phyloP scores from a whole-genome alignment of 2,113 vertebrate genomes.

The Dasyornis broadbenti region DNA sequence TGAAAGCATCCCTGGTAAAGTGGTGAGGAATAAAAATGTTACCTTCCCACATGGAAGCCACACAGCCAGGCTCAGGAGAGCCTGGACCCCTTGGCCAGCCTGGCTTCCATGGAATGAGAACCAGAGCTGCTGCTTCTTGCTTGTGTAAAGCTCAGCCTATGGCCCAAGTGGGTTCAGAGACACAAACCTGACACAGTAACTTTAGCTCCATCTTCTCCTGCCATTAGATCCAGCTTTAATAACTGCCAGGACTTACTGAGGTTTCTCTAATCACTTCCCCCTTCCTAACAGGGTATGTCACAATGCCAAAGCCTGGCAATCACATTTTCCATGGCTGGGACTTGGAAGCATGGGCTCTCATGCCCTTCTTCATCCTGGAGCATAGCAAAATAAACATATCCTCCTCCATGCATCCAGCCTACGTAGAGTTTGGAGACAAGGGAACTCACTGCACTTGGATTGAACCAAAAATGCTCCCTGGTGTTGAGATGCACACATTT shows the following conservation, averaged over 20 bases:
- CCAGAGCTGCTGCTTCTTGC: not conserved
- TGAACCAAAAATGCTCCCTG: not conserved
- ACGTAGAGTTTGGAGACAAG: not conserved
- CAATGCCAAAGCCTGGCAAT: not conserved
- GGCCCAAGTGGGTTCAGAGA: fast-evolving
- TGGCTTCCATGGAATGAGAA: not conserved
- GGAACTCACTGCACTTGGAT: not conserved
- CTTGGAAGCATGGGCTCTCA: not conserved
- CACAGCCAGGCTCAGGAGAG: not conserved
- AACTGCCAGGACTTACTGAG: not conserved
- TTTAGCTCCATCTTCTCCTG: not conserved
- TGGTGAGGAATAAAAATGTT: not conserved
- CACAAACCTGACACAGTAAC: not conserved
- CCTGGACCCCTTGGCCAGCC: not conserved
- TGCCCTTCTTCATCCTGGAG: not conserved
- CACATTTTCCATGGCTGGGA: not conserved
- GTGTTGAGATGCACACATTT: not conserved
- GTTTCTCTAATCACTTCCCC: not conserved
- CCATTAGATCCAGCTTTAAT: not conserved
- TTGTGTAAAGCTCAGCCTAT: not conserved
- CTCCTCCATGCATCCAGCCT: not conserved
- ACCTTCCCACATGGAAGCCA: not conserved
- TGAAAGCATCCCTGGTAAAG: constrained; percentile 60
- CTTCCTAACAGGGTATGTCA: fast-evolving
- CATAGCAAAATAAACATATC: not conserved